phyloP scores from a whole-genome alignment of 2,797 vertebrate genomes.

The Lagodon rhomboides region DNA sequence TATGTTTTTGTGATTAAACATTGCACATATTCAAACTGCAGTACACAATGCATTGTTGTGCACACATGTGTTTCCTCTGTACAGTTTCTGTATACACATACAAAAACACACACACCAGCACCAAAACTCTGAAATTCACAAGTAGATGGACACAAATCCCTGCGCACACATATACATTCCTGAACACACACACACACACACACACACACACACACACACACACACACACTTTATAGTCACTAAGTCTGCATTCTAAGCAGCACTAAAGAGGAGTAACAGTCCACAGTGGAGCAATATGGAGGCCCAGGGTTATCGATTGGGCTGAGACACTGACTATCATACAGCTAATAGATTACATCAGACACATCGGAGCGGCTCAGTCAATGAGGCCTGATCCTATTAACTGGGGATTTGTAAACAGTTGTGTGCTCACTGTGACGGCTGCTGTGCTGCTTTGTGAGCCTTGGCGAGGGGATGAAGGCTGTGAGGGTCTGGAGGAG shows the following conservation, averaged over 20 bases:
- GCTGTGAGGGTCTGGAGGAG: constrained; percentile 58
- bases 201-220: constrained; percentile 27
- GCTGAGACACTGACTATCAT: constrained; percentile 85
- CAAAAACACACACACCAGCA: constrained; percentile 9
- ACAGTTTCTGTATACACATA: no score
- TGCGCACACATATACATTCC: constrained; percentile 5
- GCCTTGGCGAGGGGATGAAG: constrained; percentile 65
- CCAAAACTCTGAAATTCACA: constrained; percentile 9
- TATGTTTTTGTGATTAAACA: constrained; percentile 32
- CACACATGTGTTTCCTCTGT: background rate
- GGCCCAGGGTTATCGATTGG: constrained; percentile 82
- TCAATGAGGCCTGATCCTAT: constrained; percentile 88
- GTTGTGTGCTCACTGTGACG: constrained; percentile 82
- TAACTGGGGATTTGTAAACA: constrained; percentile 88
- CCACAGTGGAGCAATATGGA: constrained; percentile 81
- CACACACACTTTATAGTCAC: constrained; percentile 65
- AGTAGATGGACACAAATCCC: constrained; percentile 30
- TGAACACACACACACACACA: constrained; percentile 31
- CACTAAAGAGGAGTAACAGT: constrained; percentile 82
- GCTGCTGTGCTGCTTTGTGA: constrained; percentile 80
- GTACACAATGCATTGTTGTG: background rate
- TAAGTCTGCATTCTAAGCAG: constrained; percentile 77
- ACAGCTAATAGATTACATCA: constrained; percentile 88
- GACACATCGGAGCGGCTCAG: constrained; percentile 82
- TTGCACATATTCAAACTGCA: constrained; percentile 8